Conservation (phyloP, 2,888 invertebrate genomes). For the Temnothorax unifasciatus region DNA sequence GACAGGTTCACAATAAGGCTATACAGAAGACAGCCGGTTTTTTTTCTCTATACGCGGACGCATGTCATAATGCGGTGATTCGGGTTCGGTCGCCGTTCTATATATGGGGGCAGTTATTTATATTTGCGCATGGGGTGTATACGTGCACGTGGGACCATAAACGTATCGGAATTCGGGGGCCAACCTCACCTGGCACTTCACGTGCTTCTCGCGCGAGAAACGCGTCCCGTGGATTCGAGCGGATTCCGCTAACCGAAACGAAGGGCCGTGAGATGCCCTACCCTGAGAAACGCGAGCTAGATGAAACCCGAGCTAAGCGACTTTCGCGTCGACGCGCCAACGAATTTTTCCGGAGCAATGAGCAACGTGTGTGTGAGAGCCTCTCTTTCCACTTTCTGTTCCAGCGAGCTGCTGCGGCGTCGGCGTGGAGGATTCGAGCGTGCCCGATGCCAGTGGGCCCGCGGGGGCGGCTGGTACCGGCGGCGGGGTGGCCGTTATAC, state of each 20-base stretch:
- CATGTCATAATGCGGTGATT: slow-evolving; percentile 79
- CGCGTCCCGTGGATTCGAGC: slow-evolving; percentile 31
- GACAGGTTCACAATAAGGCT: slow-evolving; percentile 82
- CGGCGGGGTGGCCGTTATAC: slow-evolving; percentile 85
- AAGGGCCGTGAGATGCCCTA: background rate
- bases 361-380: slow-evolving; percentile 52
- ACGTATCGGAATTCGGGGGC: slow-evolving; percentile 73
- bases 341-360: slow-evolving; percentile 67
- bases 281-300: slow-evolving; percentile 35
- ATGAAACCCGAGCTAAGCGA: slow-evolving; percentile 71
- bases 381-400: slow-evolving; percentile 65
- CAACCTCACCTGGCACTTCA: slow-evolving; percentile 79
- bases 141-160: slow-evolving; percentile 38
- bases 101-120: slow-evolving; percentile 44
- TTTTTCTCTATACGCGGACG: slow-evolving; percentile 71
- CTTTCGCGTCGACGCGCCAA: slow-evolving; percentile 64
- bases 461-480: slow-evolving; percentile 79
- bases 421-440: slow-evolving; percentile 81
- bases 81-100: slow-evolving; percentile 54
- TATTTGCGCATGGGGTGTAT: slow-evolving; percentile 27
- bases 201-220: slow-evolving; percentile 68
- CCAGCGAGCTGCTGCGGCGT: slow-evolving; percentile 84
- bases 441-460: slow-evolving; percentile 80
- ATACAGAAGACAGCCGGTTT: slow-evolving; percentile 79
- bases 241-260: slow-evolving; percentile 13